Evolutionary conservation across 2,113 vertebrate species (phyloP), one percentile per base, ranked within the genome.

Genomic region (Megaceryle torquata): DNA sequence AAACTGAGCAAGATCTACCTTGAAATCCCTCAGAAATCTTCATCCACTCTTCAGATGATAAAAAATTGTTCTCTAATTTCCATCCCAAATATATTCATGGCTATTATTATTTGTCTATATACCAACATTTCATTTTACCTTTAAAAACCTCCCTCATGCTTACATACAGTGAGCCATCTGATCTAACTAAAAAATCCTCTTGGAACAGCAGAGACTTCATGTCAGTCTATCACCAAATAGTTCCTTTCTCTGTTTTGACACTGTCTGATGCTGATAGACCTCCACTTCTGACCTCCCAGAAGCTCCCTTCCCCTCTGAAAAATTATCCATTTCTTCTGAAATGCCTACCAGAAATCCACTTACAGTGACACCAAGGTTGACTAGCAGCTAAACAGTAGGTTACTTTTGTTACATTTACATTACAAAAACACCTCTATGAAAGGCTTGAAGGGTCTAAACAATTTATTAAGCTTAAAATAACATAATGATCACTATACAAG

Each of bases 391-490:
- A 35, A 53, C 14, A 87, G 64, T 28, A 10, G 2, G 51, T 41
- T 75, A 35, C 50, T 88, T 93, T 86, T 93, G 26, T 41, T 83
- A 54, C 10, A 44, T 69, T 87, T 94, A 64, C 44, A n/a, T 35
- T 54, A 90, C 37, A 90, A 78, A 94, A 84, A 31, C 21, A 90
- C 29, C 5, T 63, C 10, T 71, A 13, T 77, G 39, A 88, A 92
- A 90, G 65, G 26, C 48, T 94, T 88, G 41, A 92, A 86, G 33
- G 29, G 46, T 79, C 84, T 92, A 50, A 88, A 61, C 76, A 86
- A 83, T 84, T 82, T 93, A 57, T 92, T 94, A 88, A 84, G 79
- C 21, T 92, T 96, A 95, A 95, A 96, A 88, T 70, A 91, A 68
- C 37, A 71, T 74, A 91, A 96, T 68, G 29, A 82, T 89, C 54